A percentile compares a stretch with the other conserved stretches of the same genome.
phyloP scores from a whole-genome alignment of 2,888 invertebrate genomes.

The Perizoma flavofasciatum region DNA sequence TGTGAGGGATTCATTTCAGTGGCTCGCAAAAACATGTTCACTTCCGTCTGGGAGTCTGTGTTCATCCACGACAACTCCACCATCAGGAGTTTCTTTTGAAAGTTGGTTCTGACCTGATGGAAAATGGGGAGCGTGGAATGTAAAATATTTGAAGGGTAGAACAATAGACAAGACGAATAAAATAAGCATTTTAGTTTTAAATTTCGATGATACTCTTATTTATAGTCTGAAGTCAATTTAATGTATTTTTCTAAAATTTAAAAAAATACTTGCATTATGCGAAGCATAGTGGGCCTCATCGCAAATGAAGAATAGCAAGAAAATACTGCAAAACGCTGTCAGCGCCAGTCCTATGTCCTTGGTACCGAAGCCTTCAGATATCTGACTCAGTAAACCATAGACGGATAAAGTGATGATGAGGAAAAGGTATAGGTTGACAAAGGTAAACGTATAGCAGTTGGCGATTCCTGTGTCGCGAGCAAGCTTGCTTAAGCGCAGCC shows the following conservation, averaged over 20 bases:
- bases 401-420: constrained; percentile 89
- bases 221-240: too few relatives aligned
- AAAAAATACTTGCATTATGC: constrained; percentile 82
- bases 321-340: constrained; percentile 86
- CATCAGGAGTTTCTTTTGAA: constrained; percentile 89
- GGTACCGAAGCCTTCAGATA: constrained; percentile 88
- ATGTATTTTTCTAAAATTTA: too few relatives aligned
- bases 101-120: constrained; percentile 85
- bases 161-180: too few relatives aligned
- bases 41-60: constrained; percentile 89
- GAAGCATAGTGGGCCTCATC: constrained; percentile 90
- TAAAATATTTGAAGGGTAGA: background rate
- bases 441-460: constrained; percentile 87
- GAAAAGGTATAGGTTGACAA: constrained; percentile 87
- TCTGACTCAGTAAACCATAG: constrained; percentile 88
- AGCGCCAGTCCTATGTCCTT: constrained; percentile 88
- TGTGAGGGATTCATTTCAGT: constrained; percentile 91
- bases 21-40: constrained; percentile 89
- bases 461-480: constrained; percentile 87
- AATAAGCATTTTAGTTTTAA: too few relatives aligned
- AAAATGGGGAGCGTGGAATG: background rate
- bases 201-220: too few relatives aligned
- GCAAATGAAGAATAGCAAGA: constrained; percentile 88
- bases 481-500: constrained; percentile 88
- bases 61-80: constrained; percentile 91